These are phyloP conservation scores for Labroides dimidiatus DNA, from an alignment of 2,797 vertebrate species.

Conservation along the genomic window DNA sequence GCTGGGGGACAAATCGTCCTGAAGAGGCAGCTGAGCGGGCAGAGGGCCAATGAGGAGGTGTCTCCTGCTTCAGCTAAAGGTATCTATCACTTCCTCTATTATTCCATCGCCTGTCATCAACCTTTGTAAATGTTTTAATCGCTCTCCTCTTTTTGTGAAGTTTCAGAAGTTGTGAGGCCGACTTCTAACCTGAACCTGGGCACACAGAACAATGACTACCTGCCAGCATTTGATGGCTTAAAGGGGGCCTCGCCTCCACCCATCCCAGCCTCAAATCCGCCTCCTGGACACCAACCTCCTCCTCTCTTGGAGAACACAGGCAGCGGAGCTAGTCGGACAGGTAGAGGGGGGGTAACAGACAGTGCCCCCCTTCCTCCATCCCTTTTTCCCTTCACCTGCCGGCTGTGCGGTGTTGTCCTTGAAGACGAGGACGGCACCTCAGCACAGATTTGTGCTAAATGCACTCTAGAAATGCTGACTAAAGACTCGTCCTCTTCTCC, in stretches of 20 bases:
- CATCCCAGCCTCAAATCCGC: slow-evolving; percentile 65
- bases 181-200: slow-evolving; percentile 83
- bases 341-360: slow-evolving; percentile 59
- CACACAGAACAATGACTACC: slow-evolving; percentile 82
- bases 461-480: slow-evolving; percentile 90
- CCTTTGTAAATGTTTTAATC: neutral
- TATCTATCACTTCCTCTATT: slow-evolving; percentile 28
- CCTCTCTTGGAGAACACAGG: slow-evolving; percentile 56
- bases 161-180: slow-evolving; percentile 77
- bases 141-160: slow-evolving; percentile 16
- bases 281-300: slow-evolving; percentile 65
- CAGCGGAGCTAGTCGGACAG: slow-evolving; percentile 36
- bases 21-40: slow-evolving; percentile 60
- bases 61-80: slow-evolving; percentile 67
- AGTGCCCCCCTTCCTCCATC: slow-evolving; percentile 81
- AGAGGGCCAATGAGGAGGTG: slow-evolving; percentile 59
- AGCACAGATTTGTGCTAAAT: slow-evolving; percentile 91
- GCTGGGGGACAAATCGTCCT: slow-evolving; percentile 49
- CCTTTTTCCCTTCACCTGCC: slow-evolving; percentile 93
- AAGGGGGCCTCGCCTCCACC: slow-evolving; percentile 76
- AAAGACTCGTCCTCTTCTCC: slow-evolving; percentile 79
- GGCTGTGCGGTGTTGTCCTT: slow-evolving; percentile 90
- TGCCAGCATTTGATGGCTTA: slow-evolving; percentile 84
- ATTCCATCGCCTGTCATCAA: neutral
- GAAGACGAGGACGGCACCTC: slow-evolving; percentile 91